Evolutionary conservation across 2,113 vertebrate species (phyloP).

Genomic region (Pelvicachromis taeniatus): DNA sequence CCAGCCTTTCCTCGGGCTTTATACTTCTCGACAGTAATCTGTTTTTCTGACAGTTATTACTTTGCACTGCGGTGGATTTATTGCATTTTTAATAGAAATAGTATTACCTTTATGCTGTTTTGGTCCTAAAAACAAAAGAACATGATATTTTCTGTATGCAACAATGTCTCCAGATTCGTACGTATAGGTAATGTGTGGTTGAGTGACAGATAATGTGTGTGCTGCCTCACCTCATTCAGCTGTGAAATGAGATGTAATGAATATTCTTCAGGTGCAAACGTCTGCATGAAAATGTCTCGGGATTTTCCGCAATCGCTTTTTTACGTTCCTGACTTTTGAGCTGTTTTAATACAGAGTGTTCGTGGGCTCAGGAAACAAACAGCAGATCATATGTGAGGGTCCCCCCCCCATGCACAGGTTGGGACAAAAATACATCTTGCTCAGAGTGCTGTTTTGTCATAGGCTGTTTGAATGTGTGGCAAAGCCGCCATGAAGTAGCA

Average conservation of each 20-base stretch:
- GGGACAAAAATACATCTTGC: not conserved
- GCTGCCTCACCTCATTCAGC: not conserved
- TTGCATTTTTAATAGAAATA: constrained; percentile 45
- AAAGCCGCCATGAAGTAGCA: not conserved
- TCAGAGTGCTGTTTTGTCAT: not conserved
- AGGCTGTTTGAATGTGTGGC: not conserved
- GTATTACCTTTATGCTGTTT: constrained; percentile 25
- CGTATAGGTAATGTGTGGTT: not conserved
- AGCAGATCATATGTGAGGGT: not conserved
- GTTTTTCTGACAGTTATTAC: constrained; percentile 59
- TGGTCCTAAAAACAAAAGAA: not conserved
- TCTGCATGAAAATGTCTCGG: not conserved
- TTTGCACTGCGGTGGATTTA: constrained; percentile 40
- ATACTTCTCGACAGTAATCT: constrained; percentile 30
- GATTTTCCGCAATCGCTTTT: constrained; percentile 33
- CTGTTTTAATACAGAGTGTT: not conserved
- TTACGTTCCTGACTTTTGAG: not conserved
- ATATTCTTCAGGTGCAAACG: not conserved
- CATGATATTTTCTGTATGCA: not conserved
- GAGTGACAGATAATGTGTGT: not conserved
- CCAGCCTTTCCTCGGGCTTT: constrained; percentile 31
- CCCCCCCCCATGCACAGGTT: not conserved
- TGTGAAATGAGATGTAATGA: constrained; percentile 4
- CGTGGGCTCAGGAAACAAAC: not conserved
- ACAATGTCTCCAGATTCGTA: not conserved